phyloP scores from a whole-genome alignment of 2,113 vertebrate species.

The Ammodytes dubius region DNA sequence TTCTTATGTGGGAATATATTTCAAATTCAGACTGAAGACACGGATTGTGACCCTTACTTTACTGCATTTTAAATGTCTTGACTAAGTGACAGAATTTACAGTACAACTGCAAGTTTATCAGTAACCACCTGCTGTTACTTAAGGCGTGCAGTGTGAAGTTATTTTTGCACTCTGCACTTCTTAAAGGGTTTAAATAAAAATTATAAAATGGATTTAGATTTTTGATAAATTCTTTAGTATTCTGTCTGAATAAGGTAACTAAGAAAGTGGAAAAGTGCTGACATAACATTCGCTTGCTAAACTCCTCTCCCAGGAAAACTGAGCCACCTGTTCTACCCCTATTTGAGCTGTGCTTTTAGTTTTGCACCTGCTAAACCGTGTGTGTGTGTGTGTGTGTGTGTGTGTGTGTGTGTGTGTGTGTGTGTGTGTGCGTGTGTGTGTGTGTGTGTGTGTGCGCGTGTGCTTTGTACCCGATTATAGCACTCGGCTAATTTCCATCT shows the following conservation, averaged over 20 bases:
- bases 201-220: conserved; percentile 20
- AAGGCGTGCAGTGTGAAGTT: neutral
- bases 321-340: conserved; percentile 27
- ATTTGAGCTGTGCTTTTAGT: conserved; percentile 24
- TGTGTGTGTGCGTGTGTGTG: conserved; percentile 30
- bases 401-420: conserved; percentile 15
- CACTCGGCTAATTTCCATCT: too few relatives aligned
- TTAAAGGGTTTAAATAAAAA: conserved; percentile 17
- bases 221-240: conserved; percentile 24
- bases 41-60: neutral
- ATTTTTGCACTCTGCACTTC: neutral
- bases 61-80: neutral
- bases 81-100: neutral
- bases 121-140: neutral
- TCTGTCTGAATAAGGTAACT: neutral
- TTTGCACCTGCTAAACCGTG: conserved; percentile 58
- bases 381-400: conserved; percentile 29
- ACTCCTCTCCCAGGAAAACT: conserved; percentile 30
- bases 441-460: conserved; percentile 27
- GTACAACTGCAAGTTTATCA: too few relatives aligned
- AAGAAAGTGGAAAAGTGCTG: conserved; percentile 32
- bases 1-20: neutral
- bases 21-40: neutral
- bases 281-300: neutral
- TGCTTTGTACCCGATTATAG: neutral